phyloP scores from a whole-genome alignment of 2,113 vertebrate species.

The Romanogobio albipinnatus region DNA sequence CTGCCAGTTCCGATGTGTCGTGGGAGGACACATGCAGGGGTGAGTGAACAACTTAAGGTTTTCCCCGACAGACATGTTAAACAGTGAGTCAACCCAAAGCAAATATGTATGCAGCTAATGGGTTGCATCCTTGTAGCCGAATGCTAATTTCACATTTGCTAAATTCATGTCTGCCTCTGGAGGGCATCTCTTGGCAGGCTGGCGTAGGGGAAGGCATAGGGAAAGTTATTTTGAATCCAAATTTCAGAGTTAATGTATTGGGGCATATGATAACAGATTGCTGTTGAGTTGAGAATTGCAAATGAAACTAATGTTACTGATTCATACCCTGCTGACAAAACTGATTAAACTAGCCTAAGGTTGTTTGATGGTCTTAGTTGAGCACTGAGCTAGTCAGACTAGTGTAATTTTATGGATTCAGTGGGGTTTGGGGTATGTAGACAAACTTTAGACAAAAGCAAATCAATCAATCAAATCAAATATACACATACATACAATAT shows the following conservation, averaged over 20 bases:
- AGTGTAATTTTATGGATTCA: background rate
- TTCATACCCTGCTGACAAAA: background rate
- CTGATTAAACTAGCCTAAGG: background rate
- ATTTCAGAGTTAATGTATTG: slow-evolving; percentile 15
- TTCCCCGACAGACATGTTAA: slow-evolving; percentile 47
- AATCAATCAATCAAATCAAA: no score
- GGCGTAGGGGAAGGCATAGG: slow-evolving; percentile 23
- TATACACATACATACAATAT: no score
- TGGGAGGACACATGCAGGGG: slow-evolving; percentile 33
- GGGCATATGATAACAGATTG: slow-evolving; percentile 15
- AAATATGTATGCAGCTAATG: slow-evolving; percentile 56
- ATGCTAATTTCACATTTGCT: slow-evolving; percentile 65
- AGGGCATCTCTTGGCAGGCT: slow-evolving; percentile 64
- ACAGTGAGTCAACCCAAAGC: slow-evolving; percentile 53
- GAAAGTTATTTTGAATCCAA: background rate
- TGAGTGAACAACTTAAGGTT: slow-evolving; percentile 66
- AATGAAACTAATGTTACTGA: background rate
- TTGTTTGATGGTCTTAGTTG: background rate
- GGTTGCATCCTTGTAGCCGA: slow-evolving; percentile 41
- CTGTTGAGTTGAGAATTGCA: background rate
- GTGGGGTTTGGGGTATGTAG: background rate
- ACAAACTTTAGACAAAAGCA: no score
- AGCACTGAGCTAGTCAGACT: background rate
- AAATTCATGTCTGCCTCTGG: slow-evolving; percentile 56
- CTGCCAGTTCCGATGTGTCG: background rate